Conservation (phyloP, 2,888 invertebrate genomes). For the Scaptomyza reducta region DNA sequence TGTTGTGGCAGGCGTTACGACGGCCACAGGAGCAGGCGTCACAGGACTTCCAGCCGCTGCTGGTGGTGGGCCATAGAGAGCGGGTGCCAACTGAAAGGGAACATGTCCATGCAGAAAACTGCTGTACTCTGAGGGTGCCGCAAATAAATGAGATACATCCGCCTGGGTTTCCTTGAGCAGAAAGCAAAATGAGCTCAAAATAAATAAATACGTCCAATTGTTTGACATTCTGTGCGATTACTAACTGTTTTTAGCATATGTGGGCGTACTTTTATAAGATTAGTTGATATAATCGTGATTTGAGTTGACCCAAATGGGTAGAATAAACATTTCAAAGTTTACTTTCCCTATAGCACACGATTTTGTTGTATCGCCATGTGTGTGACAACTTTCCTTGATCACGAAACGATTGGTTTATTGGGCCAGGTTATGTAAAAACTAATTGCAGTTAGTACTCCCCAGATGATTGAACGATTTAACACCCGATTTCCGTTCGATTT, state of each 20-base stretch:
- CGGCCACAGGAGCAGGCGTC: constrained; percentile 68
- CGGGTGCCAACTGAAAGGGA: constrained; percentile 60
- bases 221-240: constrained; percentile 55
- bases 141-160: constrained; percentile 78
- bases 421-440: constrained; percentile 68
- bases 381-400: constrained; percentile 74
- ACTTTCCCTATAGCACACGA: constrained; percentile 67
- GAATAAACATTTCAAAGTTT: constrained; percentile 24
- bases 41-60: constrained; percentile 14
- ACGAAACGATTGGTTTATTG: constrained; percentile 58
- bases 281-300: constrained; percentile 52
- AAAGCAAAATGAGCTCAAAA: constrained; percentile 9
- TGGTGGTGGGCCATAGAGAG: constrained; percentile 62
- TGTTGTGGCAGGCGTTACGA: constrained; percentile 72
- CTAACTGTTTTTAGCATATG: constrained; percentile 42
- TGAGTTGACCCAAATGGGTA: constrained; percentile 48
- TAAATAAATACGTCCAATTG: constrained; percentile 39
- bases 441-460: constrained; percentile 56
- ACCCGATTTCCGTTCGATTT: constrained; percentile 12
- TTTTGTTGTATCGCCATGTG: constrained; percentile 23
- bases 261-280: constrained; percentile 65
- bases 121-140: constrained; percentile 63
- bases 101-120: constrained; percentile 61
- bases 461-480: constrained; percentile 18
- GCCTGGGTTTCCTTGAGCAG: constrained; percentile 20